Evolutionary conservation across 2,888 invertebrate genomes (phyloP).

Genomic region (Antitype chi): DNA sequence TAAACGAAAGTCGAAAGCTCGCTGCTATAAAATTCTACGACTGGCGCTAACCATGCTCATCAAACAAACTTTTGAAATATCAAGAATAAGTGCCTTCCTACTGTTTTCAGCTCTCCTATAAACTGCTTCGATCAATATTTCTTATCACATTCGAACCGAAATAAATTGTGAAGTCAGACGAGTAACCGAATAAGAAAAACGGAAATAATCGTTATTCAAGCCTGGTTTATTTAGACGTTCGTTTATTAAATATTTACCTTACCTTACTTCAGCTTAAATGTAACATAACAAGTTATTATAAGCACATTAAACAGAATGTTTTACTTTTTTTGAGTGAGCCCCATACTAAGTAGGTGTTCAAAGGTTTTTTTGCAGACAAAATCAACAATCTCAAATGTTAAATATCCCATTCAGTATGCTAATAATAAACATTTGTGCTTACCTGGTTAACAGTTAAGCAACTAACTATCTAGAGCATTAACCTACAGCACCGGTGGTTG

Average conservation of each 20-base stretch:
- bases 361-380: too few species aligned
- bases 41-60: constrained; percentile 50
- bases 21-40: constrained; percentile 56
- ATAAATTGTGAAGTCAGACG: constrained; percentile 35
- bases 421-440: neutral
- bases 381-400: neutral
- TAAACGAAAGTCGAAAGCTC: constrained; percentile 30
- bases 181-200: constrained; percentile 31
- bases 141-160: constrained; percentile 32
- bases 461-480: neutral
- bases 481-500: neutral
- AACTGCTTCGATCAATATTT: constrained; percentile 56
- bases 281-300: neutral
- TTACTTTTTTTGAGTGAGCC: neutral
- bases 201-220: constrained; percentile 22
- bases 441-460: neutral
- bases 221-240: constrained; percentile 13
- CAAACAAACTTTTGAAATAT: constrained; percentile 63
- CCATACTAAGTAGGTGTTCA: neutral
- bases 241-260: constrained; percentile 6
- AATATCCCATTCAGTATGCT: neutral
- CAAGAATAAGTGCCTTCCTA: constrained; percentile 40
- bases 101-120: constrained; percentile 54
- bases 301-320: neutral
- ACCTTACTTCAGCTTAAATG: neutral